Evolutionary conservation across 1,140 invertebrate species (phyloP), one percentile per base, ranked within the genome.

Genomic region (Rhyzopertha dominica): DNA sequence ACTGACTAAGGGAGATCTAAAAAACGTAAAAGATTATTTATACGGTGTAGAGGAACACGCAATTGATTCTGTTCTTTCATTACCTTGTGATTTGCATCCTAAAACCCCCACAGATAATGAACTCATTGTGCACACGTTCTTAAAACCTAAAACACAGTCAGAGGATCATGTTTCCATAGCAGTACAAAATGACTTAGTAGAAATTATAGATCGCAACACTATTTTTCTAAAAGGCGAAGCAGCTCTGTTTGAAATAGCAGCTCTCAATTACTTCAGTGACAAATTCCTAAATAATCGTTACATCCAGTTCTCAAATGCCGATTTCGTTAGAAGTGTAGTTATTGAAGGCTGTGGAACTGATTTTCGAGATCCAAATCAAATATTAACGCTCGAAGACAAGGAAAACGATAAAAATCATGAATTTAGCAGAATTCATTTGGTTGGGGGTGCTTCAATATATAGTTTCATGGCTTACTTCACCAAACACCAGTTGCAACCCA

Each of bases 51-150:
- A 85, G 55, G 78, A 82, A 54, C 63, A 65, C 36, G 69, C 80
- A 0, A 66, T 80, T 4, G 36, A 75, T 12, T 65, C 72, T 61
- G 58, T 71, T 35, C 66, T 87, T 26, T 72, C 71, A 55, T 53
- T 87, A 32, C 85, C 85, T 0, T 86, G 84, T 58, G 49, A 59
- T 37, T 53, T 87, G 14, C 78, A 87, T 65, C 39, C 62, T n/a
- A 66, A 63, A 29, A 85, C 82, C 18, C 81, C 83, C 3, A 19
- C 54, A 14, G 28, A 54, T 3, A 44, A 61, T 30, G 55, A 68
- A 19, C 16, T 65, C n/a, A 48, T 79, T 49, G 24, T 81, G 13
- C 70, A 70, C 53, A 67, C 47, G 18, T 60, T 71, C 54, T 58
- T 68, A 14, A 62, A 61, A 55, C 61, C 63, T 14, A 50, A 53